phyloP scores from a whole-genome alignment of 2,888 invertebrate species.

The Odontomyia ornata region DNA sequence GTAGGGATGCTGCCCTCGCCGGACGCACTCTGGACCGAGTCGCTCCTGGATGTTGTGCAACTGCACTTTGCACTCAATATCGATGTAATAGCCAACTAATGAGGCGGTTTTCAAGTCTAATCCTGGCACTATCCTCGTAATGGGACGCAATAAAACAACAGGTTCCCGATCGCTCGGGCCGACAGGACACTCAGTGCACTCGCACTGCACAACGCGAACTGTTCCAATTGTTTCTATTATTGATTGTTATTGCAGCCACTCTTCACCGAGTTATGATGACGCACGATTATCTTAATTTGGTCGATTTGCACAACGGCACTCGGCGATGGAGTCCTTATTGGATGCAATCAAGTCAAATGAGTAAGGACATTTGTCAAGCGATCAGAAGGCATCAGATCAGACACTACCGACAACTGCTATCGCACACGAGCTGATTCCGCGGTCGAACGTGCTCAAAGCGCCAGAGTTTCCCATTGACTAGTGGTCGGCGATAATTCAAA shows the following conservation, averaged over 20 bases:
- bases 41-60: background rate
- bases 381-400: background rate
- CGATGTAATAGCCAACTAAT: constrained; percentile 11
- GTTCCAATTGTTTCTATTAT: background rate
- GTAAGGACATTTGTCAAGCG: constrained; percentile 14
- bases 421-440: constrained; percentile 54
- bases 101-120: constrained; percentile 18
- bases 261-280: constrained; percentile 23
- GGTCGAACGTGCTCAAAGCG: constrained; percentile 65
- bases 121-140: constrained; percentile 7
- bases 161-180: background rate
- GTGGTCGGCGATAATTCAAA: constrained; percentile 63
- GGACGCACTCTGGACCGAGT: background rate
- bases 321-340: constrained; percentile 23
- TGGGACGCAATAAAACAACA: constrained; percentile 7
- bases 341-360: constrained; percentile 27
- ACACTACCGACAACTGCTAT: constrained; percentile 6
- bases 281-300: constrained; percentile 10
- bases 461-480: constrained; percentile 66
- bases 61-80: constrained; percentile 1
- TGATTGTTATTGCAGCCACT: constrained; percentile 13
- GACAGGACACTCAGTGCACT: background rate
- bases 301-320: background rate
- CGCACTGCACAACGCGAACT: background rate
- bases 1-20: constrained; percentile 20